Conservation (phyloP, 2,113 vertebrate genomes). For the Drymodes brunneopygia region DNA sequence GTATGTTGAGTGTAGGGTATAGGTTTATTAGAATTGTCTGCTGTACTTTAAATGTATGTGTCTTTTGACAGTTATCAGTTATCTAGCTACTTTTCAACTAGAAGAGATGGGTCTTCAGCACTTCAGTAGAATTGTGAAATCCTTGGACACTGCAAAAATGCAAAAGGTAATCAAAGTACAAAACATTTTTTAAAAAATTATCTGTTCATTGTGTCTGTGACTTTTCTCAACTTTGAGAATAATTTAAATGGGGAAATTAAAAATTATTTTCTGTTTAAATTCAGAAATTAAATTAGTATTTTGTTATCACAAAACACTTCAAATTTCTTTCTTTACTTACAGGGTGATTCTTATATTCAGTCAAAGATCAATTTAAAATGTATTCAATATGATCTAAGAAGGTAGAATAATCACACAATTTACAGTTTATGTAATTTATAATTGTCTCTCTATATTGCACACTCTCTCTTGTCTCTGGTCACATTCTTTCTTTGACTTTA, state of each 20-base stretch:
- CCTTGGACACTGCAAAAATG: slow-evolving; percentile 78
- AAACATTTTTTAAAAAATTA: neutral
- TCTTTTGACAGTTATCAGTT: slow-evolving; percentile 83
- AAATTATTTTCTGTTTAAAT: neutral
- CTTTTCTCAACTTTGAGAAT: neutral
- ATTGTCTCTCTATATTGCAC: neutral
- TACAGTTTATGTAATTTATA: neutral
- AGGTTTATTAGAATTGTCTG: neutral
- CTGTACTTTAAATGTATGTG: neutral
- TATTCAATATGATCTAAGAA: neutral
- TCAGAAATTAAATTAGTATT: neutral
- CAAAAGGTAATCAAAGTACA: slow-evolving; percentile 73
- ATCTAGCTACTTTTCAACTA: slow-evolving; percentile 82
- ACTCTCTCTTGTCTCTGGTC: neutral
- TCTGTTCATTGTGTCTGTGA: neutral
- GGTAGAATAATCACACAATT: neutral
- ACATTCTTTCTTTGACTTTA: neutral
- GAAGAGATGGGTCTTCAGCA: slow-evolving; percentile 79
- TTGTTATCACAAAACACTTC: neutral
- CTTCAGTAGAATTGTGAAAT: slow-evolving; percentile 81
- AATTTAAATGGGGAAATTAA: neutral
- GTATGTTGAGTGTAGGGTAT: neutral
- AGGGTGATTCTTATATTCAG: neutral
- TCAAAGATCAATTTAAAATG: neutral
- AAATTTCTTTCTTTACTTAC: neutral